Percentiles rank a stretch among this genome's conserved stretches.
These are phyloP conservation scores for Bruchidius siliquastri DNA, from an alignment of 2,888 invertebrate species.

Conservation along the genomic window DNA sequence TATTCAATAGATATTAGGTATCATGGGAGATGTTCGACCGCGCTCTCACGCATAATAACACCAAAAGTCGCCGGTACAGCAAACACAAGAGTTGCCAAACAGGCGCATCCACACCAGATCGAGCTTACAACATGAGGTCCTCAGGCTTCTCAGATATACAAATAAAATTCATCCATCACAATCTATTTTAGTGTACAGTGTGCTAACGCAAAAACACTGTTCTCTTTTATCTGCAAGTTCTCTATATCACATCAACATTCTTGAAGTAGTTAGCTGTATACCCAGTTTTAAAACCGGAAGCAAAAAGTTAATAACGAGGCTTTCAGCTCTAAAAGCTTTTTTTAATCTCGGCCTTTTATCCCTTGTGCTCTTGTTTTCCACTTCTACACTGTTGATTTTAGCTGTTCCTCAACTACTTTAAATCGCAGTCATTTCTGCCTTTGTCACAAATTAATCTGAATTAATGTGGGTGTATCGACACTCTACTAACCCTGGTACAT, in stretches of 20 bases:
- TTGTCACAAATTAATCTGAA: background rate
- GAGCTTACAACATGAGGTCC: too few species aligned
- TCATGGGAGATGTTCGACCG: too few species aligned
- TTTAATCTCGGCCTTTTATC: background rate
- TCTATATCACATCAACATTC: background rate
- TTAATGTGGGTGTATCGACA: background rate
- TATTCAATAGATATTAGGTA: too few species aligned
- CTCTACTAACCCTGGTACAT: too few species aligned
- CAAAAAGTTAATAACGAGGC: background rate
- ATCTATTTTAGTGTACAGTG: background rate
- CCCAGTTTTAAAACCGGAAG: background rate
- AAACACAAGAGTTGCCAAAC: too few species aligned
- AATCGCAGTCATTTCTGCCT: background rate
- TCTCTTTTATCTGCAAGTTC: background rate
- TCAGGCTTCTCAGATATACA: too few species aligned
- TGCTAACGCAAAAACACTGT: background rate
- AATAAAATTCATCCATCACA: too few species aligned
- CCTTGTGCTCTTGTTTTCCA: background rate
- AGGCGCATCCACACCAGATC: too few species aligned
- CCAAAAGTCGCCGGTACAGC: too few species aligned
- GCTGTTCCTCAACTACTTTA: background rate
- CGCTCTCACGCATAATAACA: too few species aligned
- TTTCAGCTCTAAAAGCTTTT: background rate
- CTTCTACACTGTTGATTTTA: background rate
- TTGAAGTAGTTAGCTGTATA: background rate